Conservation (phyloP, 2,113 vertebrate species). For the Hippocampus comes region DNA sequence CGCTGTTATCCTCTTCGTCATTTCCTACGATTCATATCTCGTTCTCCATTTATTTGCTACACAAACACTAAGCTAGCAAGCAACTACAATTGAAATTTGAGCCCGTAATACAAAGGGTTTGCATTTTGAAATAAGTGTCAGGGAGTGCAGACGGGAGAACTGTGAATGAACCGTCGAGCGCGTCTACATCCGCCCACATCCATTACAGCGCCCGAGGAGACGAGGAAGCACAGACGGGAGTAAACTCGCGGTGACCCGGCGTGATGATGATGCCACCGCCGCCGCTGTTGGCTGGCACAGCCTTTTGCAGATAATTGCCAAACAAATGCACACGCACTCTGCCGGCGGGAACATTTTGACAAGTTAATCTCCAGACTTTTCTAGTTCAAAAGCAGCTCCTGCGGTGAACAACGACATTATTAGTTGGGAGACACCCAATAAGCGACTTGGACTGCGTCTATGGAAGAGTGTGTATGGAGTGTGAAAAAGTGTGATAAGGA, state of each 20-base stretch:
- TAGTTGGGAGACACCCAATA: background rate
- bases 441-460: background rate
- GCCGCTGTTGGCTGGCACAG: slow-evolving; percentile 10
- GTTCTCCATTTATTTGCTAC: no score
- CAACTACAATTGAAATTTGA: no score
- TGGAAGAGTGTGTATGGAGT: background rate
- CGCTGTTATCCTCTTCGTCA: no score
- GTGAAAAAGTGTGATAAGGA: background rate
- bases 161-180: slow-evolving; percentile 43
- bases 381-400: background rate
- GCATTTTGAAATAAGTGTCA: background rate
- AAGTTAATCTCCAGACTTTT: background rate
- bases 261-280: slow-evolving; percentile 1
- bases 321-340: slow-evolving; percentile 11
- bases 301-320: slow-evolving; percentile 13
- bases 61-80: no score
- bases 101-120: no score
- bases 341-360: background rate
- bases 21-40: no score
- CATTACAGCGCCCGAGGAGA: slow-evolving; percentile 24
- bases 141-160: slow-evolving; percentile 12
- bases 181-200: slow-evolving; percentile 38
- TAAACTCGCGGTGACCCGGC: slow-evolving; percentile 47
- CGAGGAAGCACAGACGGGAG: slow-evolving; percentile 14
- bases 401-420: background rate